Base-by-base conservation (phyloP, 1,140 invertebrate genomes). In the Adoxophyes honmai region DNA sequence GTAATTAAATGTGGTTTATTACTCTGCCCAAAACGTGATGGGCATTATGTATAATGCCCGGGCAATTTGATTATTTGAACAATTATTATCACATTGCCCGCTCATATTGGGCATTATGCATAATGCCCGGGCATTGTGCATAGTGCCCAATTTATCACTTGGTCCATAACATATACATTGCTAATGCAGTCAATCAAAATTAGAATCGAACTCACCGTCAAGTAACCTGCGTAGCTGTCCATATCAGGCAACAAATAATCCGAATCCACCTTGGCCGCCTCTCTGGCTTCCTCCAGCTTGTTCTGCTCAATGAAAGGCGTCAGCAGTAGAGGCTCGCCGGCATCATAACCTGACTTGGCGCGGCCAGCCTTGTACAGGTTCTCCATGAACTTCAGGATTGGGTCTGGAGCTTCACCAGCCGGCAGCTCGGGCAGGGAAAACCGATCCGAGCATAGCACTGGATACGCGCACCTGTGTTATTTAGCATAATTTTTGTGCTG, bases 201-300 rank as follows among this genome's bases (percentile, higher is more conserved):
- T n/a, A n/a, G n/a, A n/a, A 28, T 28, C 21, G 21, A 28, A 28
- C 21, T 77, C 64, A 86, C 85, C 8, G 83, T 88, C 39, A 88
- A 70, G 64, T 89, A 90, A 18, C 88, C 88, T 33, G 87, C 76
- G 57, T 88, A 88, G 60, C 87, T 89, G 11, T 85, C 78, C 68
- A 87, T 78, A 37, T 66, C 79, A 10, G 83, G 85, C 6, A 86
- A 42, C 13, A 88, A 37, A 55, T 80, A 77, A 0, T 81, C 78
- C 0, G 80, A 66, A 42, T 88, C 77, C 0, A 90, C 87, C n/a
- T 61, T 68, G 0, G 89, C 85, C 1, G 79, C 80, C 37, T 78
- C 68, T 56, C 79, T 75, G 0, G 81, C 89, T 37, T 88, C 83
- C 34, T 84, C 69, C 1, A 88, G 21, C 21, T 78, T 75, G n/a